phyloP scores from a whole-genome alignment of 2,797 vertebrate species.

The Coracias cyanogaster region DNA sequence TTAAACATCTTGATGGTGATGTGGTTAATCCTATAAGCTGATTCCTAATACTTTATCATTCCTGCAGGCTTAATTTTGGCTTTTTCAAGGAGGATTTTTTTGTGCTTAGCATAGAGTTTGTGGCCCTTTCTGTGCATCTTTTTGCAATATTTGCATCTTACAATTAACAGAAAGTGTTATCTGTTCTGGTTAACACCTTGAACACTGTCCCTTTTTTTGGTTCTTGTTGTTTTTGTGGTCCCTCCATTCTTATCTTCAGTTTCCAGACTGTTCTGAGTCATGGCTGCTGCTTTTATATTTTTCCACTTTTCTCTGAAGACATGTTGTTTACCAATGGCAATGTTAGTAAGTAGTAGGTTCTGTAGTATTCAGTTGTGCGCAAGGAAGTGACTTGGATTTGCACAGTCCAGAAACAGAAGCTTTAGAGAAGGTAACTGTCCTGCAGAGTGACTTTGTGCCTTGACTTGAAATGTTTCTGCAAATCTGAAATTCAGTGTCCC shows the following conservation, averaged over 20 bases:
- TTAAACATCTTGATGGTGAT: not conserved
- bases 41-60: not conserved
- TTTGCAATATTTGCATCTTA: not conserved
- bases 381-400: not conserved
- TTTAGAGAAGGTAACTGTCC: not conserved
- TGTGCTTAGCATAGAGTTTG: not conserved
- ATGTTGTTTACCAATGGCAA: not conserved
- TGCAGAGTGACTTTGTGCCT: not conserved
- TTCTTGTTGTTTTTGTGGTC: not conserved
- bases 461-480: not conserved
- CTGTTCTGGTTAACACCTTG: not conserved
- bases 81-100: not conserved
- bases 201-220: not conserved
- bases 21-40: not conserved
- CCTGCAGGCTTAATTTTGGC: not conserved
- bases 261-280: not conserved
- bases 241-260: not conserved
- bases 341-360: not conserved
- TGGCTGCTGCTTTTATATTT: not conserved
- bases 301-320: not conserved
- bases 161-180: not conserved
- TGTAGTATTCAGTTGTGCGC: rapidly evolving
- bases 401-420: not conserved
- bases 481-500: not conserved
- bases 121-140: not conserved